Conservation (phyloP, 2,888 invertebrate species). For the Dolichopus griseipennis region DNA sequence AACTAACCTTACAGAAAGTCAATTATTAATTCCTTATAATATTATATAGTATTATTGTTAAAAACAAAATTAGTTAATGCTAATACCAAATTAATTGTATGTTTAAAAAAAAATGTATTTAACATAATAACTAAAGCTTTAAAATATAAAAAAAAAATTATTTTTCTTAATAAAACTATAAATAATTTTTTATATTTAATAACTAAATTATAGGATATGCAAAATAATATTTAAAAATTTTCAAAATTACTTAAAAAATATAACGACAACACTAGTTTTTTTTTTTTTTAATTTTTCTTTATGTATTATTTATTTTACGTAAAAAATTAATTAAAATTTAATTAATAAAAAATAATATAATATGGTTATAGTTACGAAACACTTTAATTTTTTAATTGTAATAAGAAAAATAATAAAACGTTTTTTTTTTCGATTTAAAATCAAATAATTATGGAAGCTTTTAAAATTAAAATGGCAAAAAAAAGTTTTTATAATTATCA, state of each 20-base stretch:
- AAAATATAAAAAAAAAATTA: background rate
- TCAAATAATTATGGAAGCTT: slow-evolving; percentile 4
- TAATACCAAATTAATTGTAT: background rate
- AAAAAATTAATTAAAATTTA: too few species aligned
- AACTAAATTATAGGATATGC: background rate
- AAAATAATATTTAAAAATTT: background rate
- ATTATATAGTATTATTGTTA: background rate
- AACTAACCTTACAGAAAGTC: background rate
- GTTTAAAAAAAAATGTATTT: background rate
- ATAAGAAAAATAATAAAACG: too few species aligned
- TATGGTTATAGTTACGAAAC: too few species aligned
- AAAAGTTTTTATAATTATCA: background rate
- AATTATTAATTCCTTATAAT: background rate
- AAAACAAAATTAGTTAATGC: background rate
- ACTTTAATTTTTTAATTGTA: too few species aligned
- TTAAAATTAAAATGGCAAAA: slow-evolving; percentile 5
- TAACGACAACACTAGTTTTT: too few species aligned
- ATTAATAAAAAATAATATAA: too few species aligned
- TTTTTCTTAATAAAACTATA: background rate
- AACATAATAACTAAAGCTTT: background rate
- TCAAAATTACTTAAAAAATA: background rate
- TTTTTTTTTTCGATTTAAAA: background rate
- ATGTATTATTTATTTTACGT: too few species aligned
- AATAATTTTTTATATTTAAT: background rate
- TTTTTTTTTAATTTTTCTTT: too few species aligned